A percentile compares a stretch with the other conserved stretches of the same genome.
These are phyloP conservation scores for Andrena haemorrhoa DNA, from an alignment of 2,888 invertebrate genomes.

Conservation along the genomic window DNA sequence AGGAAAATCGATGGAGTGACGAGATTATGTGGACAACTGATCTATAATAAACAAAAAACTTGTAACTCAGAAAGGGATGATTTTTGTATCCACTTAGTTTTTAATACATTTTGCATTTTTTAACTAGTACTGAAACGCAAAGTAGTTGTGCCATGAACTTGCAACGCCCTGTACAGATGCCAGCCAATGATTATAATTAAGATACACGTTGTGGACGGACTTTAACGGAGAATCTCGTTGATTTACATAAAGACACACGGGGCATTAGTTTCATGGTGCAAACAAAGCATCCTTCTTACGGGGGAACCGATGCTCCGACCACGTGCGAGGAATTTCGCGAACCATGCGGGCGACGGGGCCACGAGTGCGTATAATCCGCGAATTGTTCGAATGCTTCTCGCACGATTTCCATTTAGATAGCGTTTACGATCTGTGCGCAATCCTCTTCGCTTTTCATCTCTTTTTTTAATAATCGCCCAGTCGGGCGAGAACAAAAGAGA, in stretches of 20 bases:
- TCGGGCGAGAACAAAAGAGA: constrained; percentile 14
- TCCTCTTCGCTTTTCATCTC: constrained; percentile 3
- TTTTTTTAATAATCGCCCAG: constrained; percentile 10
- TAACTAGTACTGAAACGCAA: no score
- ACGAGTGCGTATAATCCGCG: constrained; percentile 10
- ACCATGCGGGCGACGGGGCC: constrained; percentile 38
- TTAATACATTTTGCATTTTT: no score
- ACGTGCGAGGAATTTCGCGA: constrained; percentile 45
- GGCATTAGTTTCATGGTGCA: constrained; percentile 22
- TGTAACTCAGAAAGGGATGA: no score
- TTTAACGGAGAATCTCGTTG: neutral
- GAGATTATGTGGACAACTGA: no score
- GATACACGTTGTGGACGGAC: constrained; percentile 5
- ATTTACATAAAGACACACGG: constrained; percentile 31
- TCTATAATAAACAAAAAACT: no score
- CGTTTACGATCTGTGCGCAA: constrained; percentile 10
- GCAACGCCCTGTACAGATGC: no score
- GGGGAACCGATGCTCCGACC: neutral
- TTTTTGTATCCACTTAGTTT: no score
- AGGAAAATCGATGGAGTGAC: no score
- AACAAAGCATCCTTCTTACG: constrained; percentile 44
- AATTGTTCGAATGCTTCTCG: constrained; percentile 43
- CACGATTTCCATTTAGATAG: constrained; percentile 53
- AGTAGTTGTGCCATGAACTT: no score
- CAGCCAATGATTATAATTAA: constrained; percentile 28